A percentile compares a stretch with the other conserved stretches of the same genome.
phyloP scores from a whole-genome alignment of 2,797 vertebrate species.

The Sandelia bainsii region DNA sequence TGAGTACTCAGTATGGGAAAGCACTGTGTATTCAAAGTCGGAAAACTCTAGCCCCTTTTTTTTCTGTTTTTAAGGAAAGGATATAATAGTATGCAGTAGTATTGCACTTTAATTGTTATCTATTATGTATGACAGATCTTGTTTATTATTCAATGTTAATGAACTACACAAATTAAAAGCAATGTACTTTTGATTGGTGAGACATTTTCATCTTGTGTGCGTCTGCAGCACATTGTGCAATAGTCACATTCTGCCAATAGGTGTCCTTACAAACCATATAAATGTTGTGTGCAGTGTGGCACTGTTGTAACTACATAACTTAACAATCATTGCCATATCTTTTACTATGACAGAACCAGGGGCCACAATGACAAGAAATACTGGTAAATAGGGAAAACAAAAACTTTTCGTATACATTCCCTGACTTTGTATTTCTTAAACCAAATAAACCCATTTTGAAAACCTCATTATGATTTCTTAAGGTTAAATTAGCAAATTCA shows the following conservation, averaged over 20 bases:
- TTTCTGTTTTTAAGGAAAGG: conserved; percentile 44
- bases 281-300: conserved; percentile 58
- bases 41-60: conserved; percentile 38
- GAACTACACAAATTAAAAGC: conserved; percentile 72
- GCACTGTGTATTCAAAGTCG: conserved; percentile 57
- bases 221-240: conserved; percentile 76
- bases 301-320: conserved; percentile 53
- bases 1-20: conserved; percentile 72
- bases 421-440: conserved; percentile 31
- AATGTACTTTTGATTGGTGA: conserved; percentile 51
- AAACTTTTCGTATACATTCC: conserved; percentile 12
- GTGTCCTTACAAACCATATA: conserved; percentile 94
- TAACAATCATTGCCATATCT: conserved; percentile 56
- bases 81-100: conserved; percentile 31
- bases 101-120: conserved; percentile 67
- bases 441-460: neutral
- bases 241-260: conserved; percentile 88
- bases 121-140: conserved; percentile 68
- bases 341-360: conserved; percentile 52
- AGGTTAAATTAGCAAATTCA: neutral
- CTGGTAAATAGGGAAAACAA: conserved; percentile 10
- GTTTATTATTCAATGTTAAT: conserved; percentile 74
- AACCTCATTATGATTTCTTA: neutral
- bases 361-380: conserved; percentile 44
- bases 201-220: conserved; percentile 49